Evolutionary conservation across 2,888 invertebrate species (phyloP).

Genomic region (Eumerus sabulonum): DNA sequence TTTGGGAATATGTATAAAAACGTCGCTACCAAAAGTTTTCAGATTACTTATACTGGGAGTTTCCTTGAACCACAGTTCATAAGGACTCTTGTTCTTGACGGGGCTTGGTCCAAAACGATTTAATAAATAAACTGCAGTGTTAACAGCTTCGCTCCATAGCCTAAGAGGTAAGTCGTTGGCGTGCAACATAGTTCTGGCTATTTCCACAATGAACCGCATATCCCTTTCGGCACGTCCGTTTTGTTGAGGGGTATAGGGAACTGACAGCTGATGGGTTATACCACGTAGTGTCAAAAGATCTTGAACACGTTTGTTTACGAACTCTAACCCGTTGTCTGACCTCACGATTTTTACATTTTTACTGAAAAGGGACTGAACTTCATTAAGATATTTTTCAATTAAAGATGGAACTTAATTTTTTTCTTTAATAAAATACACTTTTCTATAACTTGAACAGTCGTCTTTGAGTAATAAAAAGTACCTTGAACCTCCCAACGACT

Average conservation of each 20-base stretch:
- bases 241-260: slow-evolving; percentile 74
- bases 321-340: too few species aligned
- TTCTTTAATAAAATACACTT: too few species aligned
- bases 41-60: slow-evolving; percentile 28
- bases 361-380: not conserved
- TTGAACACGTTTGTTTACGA: not conserved
- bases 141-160: slow-evolving; percentile 76
- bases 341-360: not conserved
- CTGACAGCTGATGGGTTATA: slow-evolving; percentile 63
- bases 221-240: slow-evolving; percentile 75
- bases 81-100: slow-evolving; percentile 69
- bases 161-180: slow-evolving; percentile 66
- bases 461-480: too few species aligned
- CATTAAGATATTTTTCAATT: not conserved
- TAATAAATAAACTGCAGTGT: slow-evolving; percentile 73
- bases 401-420: too few species aligned
- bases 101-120: slow-evolving; percentile 73
- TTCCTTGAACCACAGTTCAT: too few species aligned
- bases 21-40: too few species aligned
- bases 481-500: slow-evolving; percentile 65
- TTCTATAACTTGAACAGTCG: too few species aligned
- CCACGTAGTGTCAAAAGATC: not conserved
- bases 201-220: too few species aligned
- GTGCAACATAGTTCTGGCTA: too few species aligned
- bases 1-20: too few species aligned